phyloP scores from a whole-genome alignment of 2,797 vertebrate species.

The Geotrypetes seraphini region DNA sequence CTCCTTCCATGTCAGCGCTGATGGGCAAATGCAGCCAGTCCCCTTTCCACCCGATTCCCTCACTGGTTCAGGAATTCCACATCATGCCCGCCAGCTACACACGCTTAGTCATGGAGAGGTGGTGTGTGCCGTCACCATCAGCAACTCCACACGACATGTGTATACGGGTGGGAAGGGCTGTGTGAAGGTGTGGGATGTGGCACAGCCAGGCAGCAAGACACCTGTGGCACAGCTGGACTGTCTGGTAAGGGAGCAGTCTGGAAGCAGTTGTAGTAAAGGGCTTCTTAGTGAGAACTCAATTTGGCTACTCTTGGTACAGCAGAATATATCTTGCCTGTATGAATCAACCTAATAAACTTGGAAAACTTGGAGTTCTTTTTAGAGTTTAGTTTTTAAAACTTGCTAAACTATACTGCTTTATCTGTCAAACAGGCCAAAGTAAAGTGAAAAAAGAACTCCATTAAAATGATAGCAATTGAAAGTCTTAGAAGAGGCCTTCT shows the following conservation, averaged over 20 bases:
- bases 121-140: constrained; percentile 70
- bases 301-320: no score
- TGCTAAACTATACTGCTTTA: no score
- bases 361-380: no score
- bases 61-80: constrained; percentile 56
- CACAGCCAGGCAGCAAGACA: constrained; percentile 62
- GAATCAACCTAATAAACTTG: no score
- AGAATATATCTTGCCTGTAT: no score
- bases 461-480: no score
- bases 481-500: no score
- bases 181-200: constrained; percentile 82
- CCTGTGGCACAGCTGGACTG: constrained; percentile 75
- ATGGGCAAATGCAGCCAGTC: constrained; percentile 72
- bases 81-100: constrained; percentile 62
- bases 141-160: constrained; percentile 59
- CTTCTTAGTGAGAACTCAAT: no score
- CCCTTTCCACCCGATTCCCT: constrained; percentile 65
- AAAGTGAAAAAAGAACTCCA: no score
- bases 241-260: constrained; percentile 51
- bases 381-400: no score
- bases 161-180: constrained; percentile 74
- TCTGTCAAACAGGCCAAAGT: no score
- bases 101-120: constrained; percentile 62
- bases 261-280: fast-evolving
- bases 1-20: constrained; percentile 67